Evolutionary conservation across 2,113 vertebrate species (phyloP), one percentile per base, ranked within the genome.

Genomic region (Campylomormyrus numenius): DNA sequence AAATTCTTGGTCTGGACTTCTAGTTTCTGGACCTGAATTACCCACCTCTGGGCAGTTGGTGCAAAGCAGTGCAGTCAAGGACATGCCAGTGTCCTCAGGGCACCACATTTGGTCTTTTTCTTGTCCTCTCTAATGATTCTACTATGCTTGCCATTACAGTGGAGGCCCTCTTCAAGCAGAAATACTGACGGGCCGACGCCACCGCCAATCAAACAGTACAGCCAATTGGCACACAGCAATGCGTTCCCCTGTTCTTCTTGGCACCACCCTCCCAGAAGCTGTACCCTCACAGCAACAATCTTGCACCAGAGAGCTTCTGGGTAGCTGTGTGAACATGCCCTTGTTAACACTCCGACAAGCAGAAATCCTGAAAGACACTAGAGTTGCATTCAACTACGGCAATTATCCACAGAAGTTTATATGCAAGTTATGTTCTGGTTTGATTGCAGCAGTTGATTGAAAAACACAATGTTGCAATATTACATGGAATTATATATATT

Each of bases 91-190:
- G 31, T 83, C 77, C 77, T 83, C 31, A 19, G 13, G 10, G 19
- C 5, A 2, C 27, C 13, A 39, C 9, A 5, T 53, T 3, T 89
- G 66, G 50, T 17, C 35, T 24, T 45, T 52, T 56, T 88, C 21
- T 31, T 42, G 42, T 53, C 17, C 9, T 48, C 35, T 9, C 21
- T 46, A 85, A 89, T 58, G 5, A 88, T 48, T 15, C 85, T 13
- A 56, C 50, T 87, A 6, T 62, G 4, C 49, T 80, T 39, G n/a
- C 46, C 53, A 89, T 94, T 93, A 2, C 88, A 96, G 96, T 96
- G 95, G 95, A 96, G 77, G 96, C 96, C n/a, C 88, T 93, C 90
- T 95, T 96, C 90, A 96, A 93, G 89, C 95, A 94, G 92, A 93
- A 91, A 88, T 93, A 92, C 90, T 95, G 93, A 96, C 58, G 88